Conservation (phyloP, 2,113 vertebrate species). For the Pristiophorus japonicus region DNA sequence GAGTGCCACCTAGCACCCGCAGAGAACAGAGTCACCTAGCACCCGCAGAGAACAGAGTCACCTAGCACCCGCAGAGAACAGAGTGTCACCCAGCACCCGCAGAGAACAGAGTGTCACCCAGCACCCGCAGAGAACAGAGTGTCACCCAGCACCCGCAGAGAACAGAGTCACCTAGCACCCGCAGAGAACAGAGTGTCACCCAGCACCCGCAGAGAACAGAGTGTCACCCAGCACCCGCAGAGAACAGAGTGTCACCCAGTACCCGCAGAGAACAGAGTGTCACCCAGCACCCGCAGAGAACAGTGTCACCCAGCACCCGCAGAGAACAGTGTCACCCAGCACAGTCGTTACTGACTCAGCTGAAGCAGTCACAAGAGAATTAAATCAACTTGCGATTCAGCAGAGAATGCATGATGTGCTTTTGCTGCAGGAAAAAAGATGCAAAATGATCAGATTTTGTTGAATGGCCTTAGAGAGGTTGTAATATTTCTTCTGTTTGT, state of each 20-base stretch:
- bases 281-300: not conserved
- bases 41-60: not conserved
- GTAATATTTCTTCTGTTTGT: not conserved
- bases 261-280: not conserved
- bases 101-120: not conserved
- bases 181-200: not conserved
- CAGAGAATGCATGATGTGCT: not conserved
- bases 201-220: not conserved
- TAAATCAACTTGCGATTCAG: not conserved
- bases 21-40: no score
- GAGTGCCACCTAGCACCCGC: not conserved
- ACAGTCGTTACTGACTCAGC: not conserved
- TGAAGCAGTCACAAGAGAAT: not conserved
- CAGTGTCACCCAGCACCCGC: not conserved
- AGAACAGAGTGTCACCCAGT: not conserved
- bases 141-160: not conserved
- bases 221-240: not conserved
- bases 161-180: not conserved
- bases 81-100: not conserved
- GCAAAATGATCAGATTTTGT: not conserved
- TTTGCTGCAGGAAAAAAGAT: not conserved
- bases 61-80: not conserved
- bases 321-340: not conserved
- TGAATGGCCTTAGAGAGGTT: not conserved
- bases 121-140: not conserved